Base-by-base conservation (phyloP, 2,888 invertebrate genomes). In the Aphrophora alni region DNA sequence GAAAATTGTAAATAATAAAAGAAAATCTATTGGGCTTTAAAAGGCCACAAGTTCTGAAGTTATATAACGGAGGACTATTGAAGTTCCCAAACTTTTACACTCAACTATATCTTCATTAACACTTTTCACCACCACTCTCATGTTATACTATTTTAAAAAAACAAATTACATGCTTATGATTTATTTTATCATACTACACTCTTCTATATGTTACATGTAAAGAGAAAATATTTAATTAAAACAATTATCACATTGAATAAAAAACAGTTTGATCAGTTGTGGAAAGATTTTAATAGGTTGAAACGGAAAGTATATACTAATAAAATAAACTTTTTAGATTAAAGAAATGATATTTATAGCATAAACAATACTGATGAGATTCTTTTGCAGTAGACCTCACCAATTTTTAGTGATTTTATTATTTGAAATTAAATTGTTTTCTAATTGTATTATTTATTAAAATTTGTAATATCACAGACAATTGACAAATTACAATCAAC, bases 41-140 rank as follows among this genome's bases (percentile, higher is more conserved):
- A 59, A 59, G 59, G 59, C 59, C 59, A 59, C 59, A 21, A 59
- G 59, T 59, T 59, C 59, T 59, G 59, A 59, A 59, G 14, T 59
- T 59, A 10, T 59, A 59, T 21, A 59, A 59, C 14, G 10, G 59
- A 59, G 59, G 59, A 59, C 59, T 59, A 59, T 59, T 59, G 21
- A 21, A 59, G 59, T 59, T 59, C 59, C 59, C 21, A 59, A 59
- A 59, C 59, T 59, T 59, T 7, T 44, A 59, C 21, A 59, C 21
- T 59, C 59, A 14, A 59, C n/a, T 14, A 5, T 44, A 8, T 44
- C 44, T 44, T 44, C 59, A 8, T 5, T 8, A 3, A 59, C 59
- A 59, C 59, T 59, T 33, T 59, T 10, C 59, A 59, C 59, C 21
- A 59, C 1, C 21, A 59, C 59, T 59, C 21, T 21, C 21, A 59